Conservation (phyloP, 2,797 vertebrate genomes). For the Oophaga sylvatica region DNA sequence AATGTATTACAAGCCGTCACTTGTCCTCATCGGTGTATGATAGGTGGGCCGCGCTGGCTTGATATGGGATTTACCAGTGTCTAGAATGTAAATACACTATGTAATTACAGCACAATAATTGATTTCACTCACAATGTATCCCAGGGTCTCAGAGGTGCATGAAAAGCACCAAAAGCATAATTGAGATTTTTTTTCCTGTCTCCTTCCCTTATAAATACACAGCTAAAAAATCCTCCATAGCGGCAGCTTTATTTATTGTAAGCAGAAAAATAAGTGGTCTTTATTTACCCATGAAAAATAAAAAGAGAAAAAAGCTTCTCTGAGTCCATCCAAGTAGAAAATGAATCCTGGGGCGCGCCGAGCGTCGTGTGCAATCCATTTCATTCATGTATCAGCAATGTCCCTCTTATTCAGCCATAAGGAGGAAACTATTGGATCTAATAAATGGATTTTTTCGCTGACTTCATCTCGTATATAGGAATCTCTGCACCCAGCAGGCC, state of each 20-base stretch:
- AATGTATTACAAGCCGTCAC: conserved; percentile 13
- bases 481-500: background rate
- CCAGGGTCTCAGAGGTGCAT: conserved; percentile 34
- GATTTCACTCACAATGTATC: conserved; percentile 43
- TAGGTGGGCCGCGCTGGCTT: background rate
- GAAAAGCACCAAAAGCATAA: conserved; percentile 35
- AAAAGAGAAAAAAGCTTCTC: background rate
- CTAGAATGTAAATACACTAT: conserved; percentile 56
- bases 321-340: conserved; percentile 44
- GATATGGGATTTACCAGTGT: conserved; percentile 5
- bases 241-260: conserved; percentile 42
- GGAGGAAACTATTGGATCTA: conserved; percentile 26
- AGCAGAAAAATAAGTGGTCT: conserved; percentile 46
- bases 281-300: conserved; percentile 26
- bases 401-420: conserved; percentile 13
- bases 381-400: conserved; percentile 27
- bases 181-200: conserved; percentile 19
- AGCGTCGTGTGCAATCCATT: conserved; percentile 34
- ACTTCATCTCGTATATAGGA: conserved; percentile 1
- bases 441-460: conserved; percentile 35
- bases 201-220: conserved; percentile 16
- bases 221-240: conserved; percentile 23
- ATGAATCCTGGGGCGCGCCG: conserved; percentile 37
- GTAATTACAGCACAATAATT: conserved; percentile 59
- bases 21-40: background rate